Percentiles rank a stretch among this genome's conserved stretches.
Evolutionary conservation across 1,140 invertebrate species (phyloP).

Genomic region (Cherax quadricarinatus): DNA sequence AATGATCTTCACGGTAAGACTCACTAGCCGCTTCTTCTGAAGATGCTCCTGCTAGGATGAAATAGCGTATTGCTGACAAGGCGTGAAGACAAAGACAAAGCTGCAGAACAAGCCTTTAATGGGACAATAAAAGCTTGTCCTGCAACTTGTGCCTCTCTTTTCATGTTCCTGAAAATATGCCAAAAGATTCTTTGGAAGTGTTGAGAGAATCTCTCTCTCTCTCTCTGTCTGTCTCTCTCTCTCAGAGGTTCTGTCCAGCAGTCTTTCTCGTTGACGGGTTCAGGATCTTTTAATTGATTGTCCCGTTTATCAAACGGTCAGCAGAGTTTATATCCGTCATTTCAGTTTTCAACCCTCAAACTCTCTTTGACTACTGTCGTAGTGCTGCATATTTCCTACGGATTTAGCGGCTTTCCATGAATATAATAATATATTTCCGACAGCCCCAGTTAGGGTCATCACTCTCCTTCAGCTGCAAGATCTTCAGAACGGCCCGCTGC

Average conservation of each 20-base stretch:
- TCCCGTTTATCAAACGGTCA: no score
- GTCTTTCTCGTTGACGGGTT: no score
- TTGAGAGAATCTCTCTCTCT: no score
- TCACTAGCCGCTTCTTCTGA: background rate
- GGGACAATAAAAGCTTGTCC: background rate
- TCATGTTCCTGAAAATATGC: no score
- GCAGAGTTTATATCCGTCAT: no score
- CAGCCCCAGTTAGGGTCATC: background rate
- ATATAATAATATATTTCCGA: background rate
- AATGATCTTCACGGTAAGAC: background rate
- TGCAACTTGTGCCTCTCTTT: background rate
- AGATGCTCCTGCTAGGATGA: background rate
- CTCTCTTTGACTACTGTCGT: no score
- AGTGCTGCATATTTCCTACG: no score
- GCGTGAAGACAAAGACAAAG: background rate
- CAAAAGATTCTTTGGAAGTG: background rate
- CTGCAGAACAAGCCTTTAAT: background rate
- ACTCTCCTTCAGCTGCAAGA: background rate
- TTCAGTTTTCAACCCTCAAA: no score
- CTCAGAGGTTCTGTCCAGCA: no score
- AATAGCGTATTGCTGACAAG: background rate
- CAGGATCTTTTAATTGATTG: no score
- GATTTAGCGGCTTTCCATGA: background rate
- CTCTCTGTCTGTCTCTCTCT: no score
- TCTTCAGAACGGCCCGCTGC: background rate